phyloP scores from a whole-genome alignment of 64 coral and sea anemone species.

The Montipora sp. region DNA sequence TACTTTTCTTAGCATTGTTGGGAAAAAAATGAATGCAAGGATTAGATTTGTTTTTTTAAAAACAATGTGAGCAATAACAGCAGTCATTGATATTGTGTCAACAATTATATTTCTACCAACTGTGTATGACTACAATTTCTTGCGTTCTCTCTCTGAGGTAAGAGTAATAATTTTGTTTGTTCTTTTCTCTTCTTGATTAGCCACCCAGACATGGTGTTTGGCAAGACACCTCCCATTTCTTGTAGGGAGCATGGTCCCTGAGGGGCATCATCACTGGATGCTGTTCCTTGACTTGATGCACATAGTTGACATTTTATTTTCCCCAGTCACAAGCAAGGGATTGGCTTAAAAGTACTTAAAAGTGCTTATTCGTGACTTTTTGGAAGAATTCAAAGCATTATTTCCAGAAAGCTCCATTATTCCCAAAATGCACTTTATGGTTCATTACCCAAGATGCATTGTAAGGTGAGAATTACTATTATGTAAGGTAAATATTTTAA shows the following conservation, averaged over 20 bases:
- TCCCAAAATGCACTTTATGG: slow-evolving; percentile 56
- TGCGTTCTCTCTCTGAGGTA: too few relatives aligned
- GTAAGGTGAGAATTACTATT: slow-evolving; percentile 8
- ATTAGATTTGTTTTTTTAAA: too few relatives aligned
- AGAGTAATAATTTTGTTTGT: too few relatives aligned
- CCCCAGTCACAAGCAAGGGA: not conserved
- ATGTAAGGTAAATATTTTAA: not conserved
- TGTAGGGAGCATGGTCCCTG: slow-evolving; percentile 14
- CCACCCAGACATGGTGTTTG: slow-evolving; percentile 47
- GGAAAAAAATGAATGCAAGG: too few relatives aligned
- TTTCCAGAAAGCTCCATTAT: slow-evolving; percentile 22
- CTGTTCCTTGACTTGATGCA: slow-evolving; percentile 5
- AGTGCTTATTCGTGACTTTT: slow-evolving; percentile 33
- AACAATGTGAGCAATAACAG: too few relatives aligned
- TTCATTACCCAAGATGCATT: slow-evolving; percentile 48
- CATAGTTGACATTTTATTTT: slow-evolving; percentile 29
- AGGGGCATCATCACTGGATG: not conserved
- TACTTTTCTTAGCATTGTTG: not conserved
- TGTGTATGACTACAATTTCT: too few relatives aligned
- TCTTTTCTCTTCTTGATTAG: not conserved
- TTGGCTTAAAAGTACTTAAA: slow-evolving; percentile 9
- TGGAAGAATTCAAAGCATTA: slow-evolving; percentile 10
- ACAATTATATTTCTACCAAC: too few relatives aligned
- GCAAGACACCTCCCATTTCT: not conserved
- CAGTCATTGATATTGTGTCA: too few relatives aligned